Base-by-base conservation (phyloP, 2,797 vertebrate species). In the Syngnathus acus region DNA sequence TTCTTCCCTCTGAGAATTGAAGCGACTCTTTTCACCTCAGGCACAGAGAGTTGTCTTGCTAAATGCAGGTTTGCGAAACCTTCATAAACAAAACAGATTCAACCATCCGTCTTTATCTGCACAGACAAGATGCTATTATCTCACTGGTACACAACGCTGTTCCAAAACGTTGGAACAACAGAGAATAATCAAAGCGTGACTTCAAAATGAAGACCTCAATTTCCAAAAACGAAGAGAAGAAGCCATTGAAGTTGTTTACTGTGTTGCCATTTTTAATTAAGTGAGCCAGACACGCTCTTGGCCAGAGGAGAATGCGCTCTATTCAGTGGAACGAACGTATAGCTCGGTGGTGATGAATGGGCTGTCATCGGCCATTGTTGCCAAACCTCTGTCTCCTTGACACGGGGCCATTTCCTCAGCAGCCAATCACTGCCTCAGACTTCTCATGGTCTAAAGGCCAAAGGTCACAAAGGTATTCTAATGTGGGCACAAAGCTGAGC, bases 291-390 rank as follows among this genome's bases (percentile, higher is more conserved):
- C 45, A 65, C 80, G 72, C 74, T 78, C 39, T 74, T 67, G 55
- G 55, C 14, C 78, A 68, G 79, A 80, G 82, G 80, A 75, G 80
- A 88, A 84, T 78, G 81, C 42, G 79, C 75, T 85, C 78, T 65
- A 80, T 73, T 79, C 76, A 72, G 65, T 79, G 86, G 88, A 88
- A 88, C 86, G 88, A 88, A 88, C 86, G 66, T 81, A 83, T 81
- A 78, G 77, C 77, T 81, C 61, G 42, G 77, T 70, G 74, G 65
- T 90, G 90, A 91, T 91, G 81, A 90, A 91, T 89, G 86, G 88
- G 88, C 89, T 90, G 89, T 90, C 90, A 86, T 75, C 75, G 84
- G 74, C 81, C 85, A 88, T 89, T 86, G 85, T 84, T 84, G 78
- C 77, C 70, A 62, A 85, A 79, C 81, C 79, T 77, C 77, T 68